These are phyloP conservation scores for Clarias batrachus DNA, from an alignment of 2,113 vertebrate genomes.

Conservation along the genomic window DNA sequence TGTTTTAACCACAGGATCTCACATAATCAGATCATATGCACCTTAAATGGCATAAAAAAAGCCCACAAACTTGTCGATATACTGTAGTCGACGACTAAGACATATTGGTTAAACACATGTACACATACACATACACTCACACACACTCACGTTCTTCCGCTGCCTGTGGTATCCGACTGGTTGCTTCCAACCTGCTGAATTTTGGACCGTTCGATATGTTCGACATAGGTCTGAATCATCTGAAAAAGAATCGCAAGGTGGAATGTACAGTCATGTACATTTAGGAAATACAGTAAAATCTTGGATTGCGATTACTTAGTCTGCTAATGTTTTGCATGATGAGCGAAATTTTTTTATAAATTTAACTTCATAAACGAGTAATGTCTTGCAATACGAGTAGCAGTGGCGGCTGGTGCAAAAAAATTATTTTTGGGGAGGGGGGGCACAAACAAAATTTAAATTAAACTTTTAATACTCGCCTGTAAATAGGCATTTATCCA, in stretches of 20 bases:
- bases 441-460: no score
- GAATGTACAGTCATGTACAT: background rate
- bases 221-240: conserved; percentile 99
- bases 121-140: conserved; percentile 8
- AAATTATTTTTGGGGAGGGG: no score
- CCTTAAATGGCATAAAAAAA: background rate
- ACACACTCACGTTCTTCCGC: conserved; percentile 84
- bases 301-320: no score
- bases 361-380: no score
- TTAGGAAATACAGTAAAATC: background rate
- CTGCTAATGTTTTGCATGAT: no score
- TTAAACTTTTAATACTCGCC: no score
- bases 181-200: conserved; percentile 85
- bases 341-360: no score
- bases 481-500: no score
- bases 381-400: no score
- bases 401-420: no score
- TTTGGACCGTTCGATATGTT: conserved; percentile 95
- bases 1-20: conserved; percentile 19
- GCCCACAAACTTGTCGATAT: background rate
- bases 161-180: conserved; percentile 84
- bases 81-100: background rate
- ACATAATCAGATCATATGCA: background rate
- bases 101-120: background rate
- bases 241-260: conserved; percentile 56